These are phyloP conservation scores for Polymixis flavicincta DNA, from an alignment of 2,888 invertebrate genomes.

Conservation along the genomic window DNA sequence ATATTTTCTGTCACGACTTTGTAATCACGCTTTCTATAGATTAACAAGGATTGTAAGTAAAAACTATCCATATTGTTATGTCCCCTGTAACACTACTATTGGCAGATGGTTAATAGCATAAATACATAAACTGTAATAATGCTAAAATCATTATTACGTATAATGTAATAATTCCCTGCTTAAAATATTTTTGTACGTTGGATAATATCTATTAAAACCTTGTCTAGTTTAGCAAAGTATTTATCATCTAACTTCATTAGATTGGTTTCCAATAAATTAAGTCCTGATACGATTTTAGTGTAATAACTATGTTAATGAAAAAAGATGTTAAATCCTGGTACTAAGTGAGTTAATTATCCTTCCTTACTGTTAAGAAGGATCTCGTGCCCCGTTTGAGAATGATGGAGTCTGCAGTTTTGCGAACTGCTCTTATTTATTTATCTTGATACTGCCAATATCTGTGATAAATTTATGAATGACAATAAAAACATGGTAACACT, in stretches of 20 bases:
- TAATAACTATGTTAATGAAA: slow-evolving; percentile 59
- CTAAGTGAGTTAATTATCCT: slow-evolving; percentile 63
- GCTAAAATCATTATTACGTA: slow-evolving; percentile 60
- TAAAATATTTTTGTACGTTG: slow-evolving; percentile 64
- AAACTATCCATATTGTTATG: slow-evolving; percentile 45
- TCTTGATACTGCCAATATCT: slow-evolving; percentile 75
- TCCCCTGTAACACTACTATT: slow-evolving; percentile 59
- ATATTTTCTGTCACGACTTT: slow-evolving; percentile 54
- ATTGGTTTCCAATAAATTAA: slow-evolving; percentile 62
- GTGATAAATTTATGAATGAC: slow-evolving; percentile 81
- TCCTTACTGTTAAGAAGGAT: slow-evolving; percentile 75
- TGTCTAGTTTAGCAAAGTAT: slow-evolving; percentile 62
- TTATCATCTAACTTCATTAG: slow-evolving; percentile 54
- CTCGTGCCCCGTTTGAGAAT: slow-evolving; percentile 68
- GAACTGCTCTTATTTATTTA: slow-evolving; percentile 75
- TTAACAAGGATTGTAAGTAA: slow-evolving; percentile 53
- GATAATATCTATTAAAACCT: slow-evolving; percentile 53
- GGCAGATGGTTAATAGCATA: slow-evolving; percentile 63
- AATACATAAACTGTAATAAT: slow-evolving; percentile 59
- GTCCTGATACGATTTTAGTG: slow-evolving; percentile 59
- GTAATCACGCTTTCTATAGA: slow-evolving; percentile 57
- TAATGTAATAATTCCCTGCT: slow-evolving; percentile 57
- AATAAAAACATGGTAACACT: slow-evolving; percentile 86
- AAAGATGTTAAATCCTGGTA: slow-evolving; percentile 65
- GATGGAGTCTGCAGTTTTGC: slow-evolving; percentile 77